Conservation (phyloP, 2,113 vertebrate species). For the Gila orcuttii region DNA sequence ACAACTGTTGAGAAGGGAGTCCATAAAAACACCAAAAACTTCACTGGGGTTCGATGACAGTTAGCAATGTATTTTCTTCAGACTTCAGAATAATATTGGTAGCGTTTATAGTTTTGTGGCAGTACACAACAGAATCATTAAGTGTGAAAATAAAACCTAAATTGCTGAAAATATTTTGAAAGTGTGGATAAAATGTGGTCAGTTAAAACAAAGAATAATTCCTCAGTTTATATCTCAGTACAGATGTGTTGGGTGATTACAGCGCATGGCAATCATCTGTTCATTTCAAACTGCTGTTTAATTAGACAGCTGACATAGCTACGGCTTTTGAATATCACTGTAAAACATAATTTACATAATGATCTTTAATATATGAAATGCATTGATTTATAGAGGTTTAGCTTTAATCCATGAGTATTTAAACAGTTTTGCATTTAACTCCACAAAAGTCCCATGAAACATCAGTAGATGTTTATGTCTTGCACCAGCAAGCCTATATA, state of each 20-base stretch:
- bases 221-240: background rate
- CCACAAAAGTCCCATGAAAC: background rate
- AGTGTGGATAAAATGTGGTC: background rate
- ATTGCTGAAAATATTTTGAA: background rate
- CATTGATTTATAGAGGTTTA: background rate
- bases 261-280: background rate
- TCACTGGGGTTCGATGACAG: no score
- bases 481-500: background rate
- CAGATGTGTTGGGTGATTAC: background rate
- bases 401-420: background rate
- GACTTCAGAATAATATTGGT: background rate
- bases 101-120: background rate
- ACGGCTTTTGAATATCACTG: no score
- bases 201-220: background rate
- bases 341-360: no score
- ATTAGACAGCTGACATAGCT: background rate
- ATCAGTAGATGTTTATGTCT: conserved; percentile 2
- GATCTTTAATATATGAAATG: background rate
- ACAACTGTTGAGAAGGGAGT: no score
- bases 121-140: background rate
- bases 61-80: no score
- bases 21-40: no score
- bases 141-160: background rate
- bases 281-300: background rate
- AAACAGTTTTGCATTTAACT: conserved; percentile 7